These are phyloP conservation scores for Synanthedon myopaeformis DNA, from an alignment of 2,888 invertebrate species.

Conservation along the genomic window DNA sequence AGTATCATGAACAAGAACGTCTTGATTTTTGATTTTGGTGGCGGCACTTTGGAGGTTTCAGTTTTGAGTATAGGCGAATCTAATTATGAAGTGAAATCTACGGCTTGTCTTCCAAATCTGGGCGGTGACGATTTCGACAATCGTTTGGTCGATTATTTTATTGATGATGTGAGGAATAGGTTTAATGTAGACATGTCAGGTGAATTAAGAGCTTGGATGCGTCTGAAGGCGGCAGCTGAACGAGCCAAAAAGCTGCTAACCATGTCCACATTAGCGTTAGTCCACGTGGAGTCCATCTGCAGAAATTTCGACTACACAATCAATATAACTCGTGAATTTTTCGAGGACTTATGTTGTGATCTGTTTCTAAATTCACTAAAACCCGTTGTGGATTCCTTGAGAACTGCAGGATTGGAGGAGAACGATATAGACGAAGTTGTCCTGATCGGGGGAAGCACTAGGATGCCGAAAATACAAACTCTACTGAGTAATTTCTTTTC, in stretches of 20 bases:
- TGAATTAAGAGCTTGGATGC: slow-evolving; percentile 23
- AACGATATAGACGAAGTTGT: slow-evolving; percentile 33
- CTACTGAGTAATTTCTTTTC: slow-evolving; percentile 35
- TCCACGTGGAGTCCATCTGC: slow-evolving; percentile 31
- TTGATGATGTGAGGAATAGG: slow-evolving; percentile 38
- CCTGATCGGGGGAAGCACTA: slow-evolving; percentile 44
- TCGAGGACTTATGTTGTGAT: slow-evolving; percentile 49
- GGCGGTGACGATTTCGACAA: slow-evolving; percentile 56
- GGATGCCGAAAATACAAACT: slow-evolving; percentile 40
- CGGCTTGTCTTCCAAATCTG: slow-evolving; percentile 33
- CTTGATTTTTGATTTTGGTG: slow-evolving; percentile 45
- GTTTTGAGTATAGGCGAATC: slow-evolving; percentile 30
- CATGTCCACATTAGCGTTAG: slow-evolving; percentile 26
- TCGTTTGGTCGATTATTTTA: slow-evolving; percentile 38
- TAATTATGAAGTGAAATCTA: slow-evolving; percentile 39
- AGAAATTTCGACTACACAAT: slow-evolving; percentile 37
- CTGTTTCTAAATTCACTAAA: slow-evolving; percentile 36
- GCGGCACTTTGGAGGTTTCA: slow-evolving; percentile 48
- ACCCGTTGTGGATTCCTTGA: slow-evolving; percentile 27
- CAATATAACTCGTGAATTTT: slow-evolving; percentile 28
- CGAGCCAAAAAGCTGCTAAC: slow-evolving; percentile 33
- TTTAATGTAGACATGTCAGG: slow-evolving; percentile 24
- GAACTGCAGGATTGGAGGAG: slow-evolving; percentile 30
- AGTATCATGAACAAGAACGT: slow-evolving; percentile 26
- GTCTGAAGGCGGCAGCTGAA: slow-evolving; percentile 40